phyloP scores from a whole-genome alignment of 2,113 vertebrate species.

The Oncorhynchus gorbuscha region DNA sequence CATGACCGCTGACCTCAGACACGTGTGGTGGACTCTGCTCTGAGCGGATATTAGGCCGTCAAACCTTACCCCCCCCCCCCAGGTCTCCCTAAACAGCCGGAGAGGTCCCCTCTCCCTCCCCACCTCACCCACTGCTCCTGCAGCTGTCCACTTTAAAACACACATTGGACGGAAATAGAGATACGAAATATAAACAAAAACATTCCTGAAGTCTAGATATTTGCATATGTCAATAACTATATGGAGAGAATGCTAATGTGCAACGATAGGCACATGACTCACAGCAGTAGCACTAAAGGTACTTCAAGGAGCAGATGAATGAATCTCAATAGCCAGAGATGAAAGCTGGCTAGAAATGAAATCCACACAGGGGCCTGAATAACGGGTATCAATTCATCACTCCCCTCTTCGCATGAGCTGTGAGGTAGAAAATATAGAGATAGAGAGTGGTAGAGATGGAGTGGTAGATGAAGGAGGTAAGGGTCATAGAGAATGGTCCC shows the following conservation, averaged over 20 bases:
- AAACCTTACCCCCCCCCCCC: no score
- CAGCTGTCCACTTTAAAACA: no score
- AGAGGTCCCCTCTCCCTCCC: conserved; percentile 1
- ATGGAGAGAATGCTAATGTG: no score
- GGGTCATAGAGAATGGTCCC: conserved; percentile 53
- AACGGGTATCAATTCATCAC: conserved; percentile 48
- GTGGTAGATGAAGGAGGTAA: conserved; percentile 54
- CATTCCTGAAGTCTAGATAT: no score
- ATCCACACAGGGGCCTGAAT: conserved; percentile 21
- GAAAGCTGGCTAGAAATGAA: conserved; percentile 48
- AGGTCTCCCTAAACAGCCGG: no score
- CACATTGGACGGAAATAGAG: no score
- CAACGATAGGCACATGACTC: no score
- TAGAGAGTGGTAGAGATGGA: conserved; percentile 54
- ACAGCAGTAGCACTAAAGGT: no score
- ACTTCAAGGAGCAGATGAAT: conserved; percentile 46
- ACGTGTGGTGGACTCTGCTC: background rate
- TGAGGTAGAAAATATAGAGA: conserved; percentile 64
- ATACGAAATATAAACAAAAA: no score
- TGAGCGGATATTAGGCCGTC: no score
- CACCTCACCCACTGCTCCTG: no score
- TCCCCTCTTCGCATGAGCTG: conserved; percentile 54
- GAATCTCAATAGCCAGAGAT: conserved; percentile 72
- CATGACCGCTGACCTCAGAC: conserved; percentile 11
- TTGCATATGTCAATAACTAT: no score